Percentiles rank a stretch among this genome's conserved stretches.
Evolutionary conservation across 2,113 vertebrate genomes (phyloP).

Genomic region (Myiagra hebetior): DNA sequence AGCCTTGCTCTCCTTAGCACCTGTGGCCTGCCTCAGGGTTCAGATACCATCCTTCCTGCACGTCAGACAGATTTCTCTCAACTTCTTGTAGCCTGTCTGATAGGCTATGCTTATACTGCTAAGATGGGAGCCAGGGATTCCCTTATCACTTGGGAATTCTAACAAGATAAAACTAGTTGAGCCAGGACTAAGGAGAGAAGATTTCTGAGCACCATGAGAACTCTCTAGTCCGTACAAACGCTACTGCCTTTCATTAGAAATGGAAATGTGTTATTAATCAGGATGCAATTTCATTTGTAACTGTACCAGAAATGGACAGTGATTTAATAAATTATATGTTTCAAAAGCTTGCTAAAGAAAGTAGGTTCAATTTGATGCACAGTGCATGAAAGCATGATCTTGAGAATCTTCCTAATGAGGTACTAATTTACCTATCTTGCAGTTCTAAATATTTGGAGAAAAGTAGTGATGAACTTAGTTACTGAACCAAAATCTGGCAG

Average conservation of each 20-base stretch:
- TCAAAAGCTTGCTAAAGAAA: not conserved
- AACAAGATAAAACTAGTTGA: not conserved
- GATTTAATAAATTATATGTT: not conserved
- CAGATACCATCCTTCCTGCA: not conserved
- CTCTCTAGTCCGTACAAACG: not conserved
- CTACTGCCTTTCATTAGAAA: not conserved
- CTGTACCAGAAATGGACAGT: not conserved
- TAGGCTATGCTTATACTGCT: not conserved
- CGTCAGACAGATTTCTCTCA: not conserved
- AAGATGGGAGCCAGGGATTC: not conserved
- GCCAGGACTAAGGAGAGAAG: not conserved
- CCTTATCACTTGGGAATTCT: not conserved
- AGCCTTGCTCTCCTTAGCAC: not conserved
- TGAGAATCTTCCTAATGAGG: not conserved
- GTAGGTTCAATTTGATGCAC: not conserved
- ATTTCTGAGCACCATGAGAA: not conserved
- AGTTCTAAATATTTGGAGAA: not conserved
- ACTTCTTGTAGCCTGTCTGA: not conserved
- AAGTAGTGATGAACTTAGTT: not conserved
- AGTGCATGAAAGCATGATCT: not conserved
- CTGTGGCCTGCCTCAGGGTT: not conserved
- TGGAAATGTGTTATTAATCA: not conserved
- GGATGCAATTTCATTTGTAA: not conserved
- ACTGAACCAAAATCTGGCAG: not conserved
- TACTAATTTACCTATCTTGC: not conserved